A percentile compares a stretch with the other conserved stretches of the same genome.
Conservation (phyloP, 2,888 invertebrate species). For the Pseudoips prasinana region DNA sequence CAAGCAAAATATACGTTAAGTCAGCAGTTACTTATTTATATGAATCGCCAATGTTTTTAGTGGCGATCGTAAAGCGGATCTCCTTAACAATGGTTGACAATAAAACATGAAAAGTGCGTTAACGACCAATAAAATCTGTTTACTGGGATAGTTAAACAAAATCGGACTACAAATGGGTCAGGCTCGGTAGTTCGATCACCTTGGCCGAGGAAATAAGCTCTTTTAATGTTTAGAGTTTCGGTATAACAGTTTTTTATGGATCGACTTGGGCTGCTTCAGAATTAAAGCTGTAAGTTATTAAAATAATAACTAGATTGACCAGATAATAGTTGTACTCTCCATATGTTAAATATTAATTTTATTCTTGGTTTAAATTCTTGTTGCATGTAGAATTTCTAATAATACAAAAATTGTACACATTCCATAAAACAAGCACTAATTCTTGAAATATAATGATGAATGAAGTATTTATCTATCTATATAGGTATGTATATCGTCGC, state of each 20-base stretch:
- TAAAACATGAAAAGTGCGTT: constrained; percentile 77
- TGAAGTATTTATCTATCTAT: no score
- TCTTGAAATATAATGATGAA: no score
- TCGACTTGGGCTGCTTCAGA: no score
- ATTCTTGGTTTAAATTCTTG: no score
- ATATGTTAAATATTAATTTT: no score
- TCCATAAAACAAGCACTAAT: no score
- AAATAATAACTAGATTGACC: no score
- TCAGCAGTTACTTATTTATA: constrained; percentile 56
- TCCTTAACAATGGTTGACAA: constrained; percentile 69
- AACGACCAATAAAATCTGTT: constrained; percentile 74
- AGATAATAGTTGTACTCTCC: no score
- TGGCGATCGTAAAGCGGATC: constrained; percentile 64
- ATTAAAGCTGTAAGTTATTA: no score
- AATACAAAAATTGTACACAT: no score
- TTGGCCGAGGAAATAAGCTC: constrained; percentile 17
- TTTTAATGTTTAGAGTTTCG: constrained; percentile 8
- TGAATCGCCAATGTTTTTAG: constrained; percentile 57
- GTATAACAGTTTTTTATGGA: background rate
- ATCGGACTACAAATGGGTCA: constrained; percentile 45
- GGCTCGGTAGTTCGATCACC: constrained; percentile 21
- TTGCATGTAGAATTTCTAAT: no score
- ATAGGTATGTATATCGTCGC: no score
- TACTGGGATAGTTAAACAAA: constrained; percentile 61
- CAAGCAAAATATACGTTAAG: constrained; percentile 40